phyloP scores from a whole-genome alignment of 2,113 vertebrate species.

The Phasianus colchicus region DNA sequence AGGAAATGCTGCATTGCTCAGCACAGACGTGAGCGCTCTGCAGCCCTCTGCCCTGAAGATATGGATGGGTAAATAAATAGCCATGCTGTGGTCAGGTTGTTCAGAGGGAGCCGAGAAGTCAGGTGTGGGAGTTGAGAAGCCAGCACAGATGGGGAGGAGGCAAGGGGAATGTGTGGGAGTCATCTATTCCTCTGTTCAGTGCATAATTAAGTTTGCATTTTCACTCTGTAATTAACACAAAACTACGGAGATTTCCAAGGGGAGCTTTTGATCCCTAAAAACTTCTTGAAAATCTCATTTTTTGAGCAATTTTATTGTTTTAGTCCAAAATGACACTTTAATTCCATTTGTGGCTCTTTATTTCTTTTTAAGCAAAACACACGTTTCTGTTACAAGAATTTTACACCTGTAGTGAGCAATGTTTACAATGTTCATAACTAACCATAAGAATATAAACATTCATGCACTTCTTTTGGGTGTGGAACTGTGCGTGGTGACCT shows the following conservation, averaged over 20 bases:
- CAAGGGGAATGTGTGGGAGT: neutral
- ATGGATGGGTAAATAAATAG: neutral
- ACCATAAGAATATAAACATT: neutral
- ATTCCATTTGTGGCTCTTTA: neutral
- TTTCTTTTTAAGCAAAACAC: neutral
- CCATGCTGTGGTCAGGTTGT: neutral
- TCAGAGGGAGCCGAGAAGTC: neutral
- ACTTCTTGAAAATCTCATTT: neutral
- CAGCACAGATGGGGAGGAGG: neutral
- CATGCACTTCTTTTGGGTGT: accelerated
- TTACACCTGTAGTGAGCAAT: neutral
- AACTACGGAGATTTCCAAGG: neutral
- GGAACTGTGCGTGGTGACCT: neutral
- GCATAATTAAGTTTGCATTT: neutral
- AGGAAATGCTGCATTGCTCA: neutral
- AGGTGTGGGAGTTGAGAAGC: slow-evolving; percentile 10
- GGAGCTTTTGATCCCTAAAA: neutral
- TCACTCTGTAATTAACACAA: neutral
- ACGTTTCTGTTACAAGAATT: neutral
- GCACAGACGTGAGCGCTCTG: neutral
- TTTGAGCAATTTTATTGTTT: neutral
- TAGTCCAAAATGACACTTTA: neutral
- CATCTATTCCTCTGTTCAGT: neutral
- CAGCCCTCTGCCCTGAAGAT: neutral
- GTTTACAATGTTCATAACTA: neutral